Base-by-base conservation (phyloP, 2,888 invertebrate genomes). In the Smittia sp. region DNA sequence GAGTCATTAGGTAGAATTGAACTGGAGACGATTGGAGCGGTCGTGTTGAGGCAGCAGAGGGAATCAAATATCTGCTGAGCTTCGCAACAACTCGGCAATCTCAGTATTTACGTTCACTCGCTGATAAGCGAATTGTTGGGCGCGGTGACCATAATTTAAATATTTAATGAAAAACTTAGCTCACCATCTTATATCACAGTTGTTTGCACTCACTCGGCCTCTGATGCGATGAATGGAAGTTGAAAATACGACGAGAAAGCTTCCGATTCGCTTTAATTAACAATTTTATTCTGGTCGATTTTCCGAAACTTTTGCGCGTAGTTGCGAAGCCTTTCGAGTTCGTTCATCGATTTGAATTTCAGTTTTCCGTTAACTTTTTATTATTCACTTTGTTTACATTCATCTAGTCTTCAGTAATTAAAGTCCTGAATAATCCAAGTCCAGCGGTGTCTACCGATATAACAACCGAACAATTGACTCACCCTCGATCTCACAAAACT, bases 111-210 rank as follows among this genome's bases (percentile, higher is more conserved):
- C 39, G 13, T 15, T 46, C 11, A 46, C 6, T 46, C n/a, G n/a
- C 15, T 58, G 58, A 58, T 58, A 58, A 58, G 58, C 4, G 22
- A 2, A 58, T 3, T 20, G 3, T 63, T 6, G 72, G 72, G 72
- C 58, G 72, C 39, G 72, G 72, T 72, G 20, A 52, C 6, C 6
- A 11, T 7, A 63, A 63, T 6, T 27, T 6, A 22, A n/a, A 27
- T 27, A n/a, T 25, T 24, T 27, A 24, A 18, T 20, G 2, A 22
- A 24, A n/a, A 62, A 27, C 9, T 11, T 11, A 18, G 32, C 39
- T 72, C 38, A 72, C 72, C 72, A 72, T 72, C 58, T 72, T 72
- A 18, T 72, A 72, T 72, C 72, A 72, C 72, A 72, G 72, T 15
- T 38, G 58, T 58, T 13, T 63, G 63, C 62, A 38, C 20, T 32